A percentile compares a stretch with the other conserved stretches of the same genome.
Conservation (phyloP, 2,113 vertebrate genomes). For the Vulpes lagopus region DNA sequence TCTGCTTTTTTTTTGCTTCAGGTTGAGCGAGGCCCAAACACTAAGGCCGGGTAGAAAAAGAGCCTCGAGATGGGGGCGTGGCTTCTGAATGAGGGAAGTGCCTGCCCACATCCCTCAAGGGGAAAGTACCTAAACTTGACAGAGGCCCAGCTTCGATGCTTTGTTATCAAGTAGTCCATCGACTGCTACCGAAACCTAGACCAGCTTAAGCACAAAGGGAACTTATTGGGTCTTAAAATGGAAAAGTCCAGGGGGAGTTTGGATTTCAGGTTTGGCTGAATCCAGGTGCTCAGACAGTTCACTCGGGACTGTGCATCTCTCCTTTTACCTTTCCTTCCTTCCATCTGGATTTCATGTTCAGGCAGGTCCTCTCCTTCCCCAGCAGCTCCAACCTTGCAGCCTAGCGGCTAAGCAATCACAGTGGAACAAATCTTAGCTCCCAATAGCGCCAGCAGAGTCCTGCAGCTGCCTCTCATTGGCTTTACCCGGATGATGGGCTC, state of each 20-base stretch:
- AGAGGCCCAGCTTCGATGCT: background rate
- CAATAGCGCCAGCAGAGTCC: background rate
- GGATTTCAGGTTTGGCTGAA: conserved; percentile 16
- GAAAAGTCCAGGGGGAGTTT: background rate
- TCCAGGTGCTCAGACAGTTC: background rate
- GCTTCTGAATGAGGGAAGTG: background rate
- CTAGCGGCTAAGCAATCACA: background rate
- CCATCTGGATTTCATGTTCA: background rate
- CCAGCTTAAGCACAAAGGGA: background rate
- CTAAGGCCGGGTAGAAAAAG: background rate
- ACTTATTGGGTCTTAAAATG: background rate
- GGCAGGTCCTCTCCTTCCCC: background rate
- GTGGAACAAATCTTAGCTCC: background rate
- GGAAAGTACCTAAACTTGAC: background rate
- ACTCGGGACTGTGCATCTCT: background rate
- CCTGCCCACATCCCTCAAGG: background rate
- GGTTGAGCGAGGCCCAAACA: background rate
- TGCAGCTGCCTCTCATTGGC: background rate
- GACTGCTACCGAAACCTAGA: background rate
- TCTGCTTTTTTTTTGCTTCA: background rate
- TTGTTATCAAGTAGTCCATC: background rate
- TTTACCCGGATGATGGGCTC: background rate
- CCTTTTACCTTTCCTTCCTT: background rate
- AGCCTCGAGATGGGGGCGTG: background rate
- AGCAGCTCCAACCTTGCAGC: background rate